Conservation (phyloP, 2,113 vertebrate genomes). For the Cynopterus brachyotis region DNA sequence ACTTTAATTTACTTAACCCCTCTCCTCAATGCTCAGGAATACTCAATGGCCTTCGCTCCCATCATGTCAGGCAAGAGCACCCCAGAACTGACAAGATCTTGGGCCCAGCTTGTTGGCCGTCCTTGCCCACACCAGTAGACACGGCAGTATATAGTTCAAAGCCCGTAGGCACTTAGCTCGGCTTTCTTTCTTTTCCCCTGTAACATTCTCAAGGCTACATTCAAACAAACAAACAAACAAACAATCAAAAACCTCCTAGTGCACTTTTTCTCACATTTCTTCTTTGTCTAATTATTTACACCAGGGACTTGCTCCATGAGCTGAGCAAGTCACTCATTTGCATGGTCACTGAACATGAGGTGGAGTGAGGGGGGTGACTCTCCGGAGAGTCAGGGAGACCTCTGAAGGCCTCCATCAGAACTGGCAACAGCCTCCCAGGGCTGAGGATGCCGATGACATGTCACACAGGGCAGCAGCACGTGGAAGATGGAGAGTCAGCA, state of each 20-base stretch:
- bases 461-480: accelerated
- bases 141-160: accelerated
- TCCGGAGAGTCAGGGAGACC: background rate
- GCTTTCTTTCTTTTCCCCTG: background rate
- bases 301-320: background rate
- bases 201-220: background rate
- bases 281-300: background rate
- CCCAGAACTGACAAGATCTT: background rate
- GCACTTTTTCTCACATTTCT: background rate
- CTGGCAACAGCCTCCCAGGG: background rate
- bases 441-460: accelerated
- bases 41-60: background rate
- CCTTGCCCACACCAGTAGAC: background rate
- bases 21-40: background rate
- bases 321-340: background rate
- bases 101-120: too few relatives aligned
- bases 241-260: background rate
- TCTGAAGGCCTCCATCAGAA: background rate
- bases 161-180: background rate
- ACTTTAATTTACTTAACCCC: background rate
- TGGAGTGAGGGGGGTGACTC: background rate
- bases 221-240: background rate
- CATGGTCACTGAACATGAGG: background rate
- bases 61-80: background rate
- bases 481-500: background rate